Conservation (phyloP, 2,888 invertebrate species). For the Nipponacmea schrenckii region DNA sequence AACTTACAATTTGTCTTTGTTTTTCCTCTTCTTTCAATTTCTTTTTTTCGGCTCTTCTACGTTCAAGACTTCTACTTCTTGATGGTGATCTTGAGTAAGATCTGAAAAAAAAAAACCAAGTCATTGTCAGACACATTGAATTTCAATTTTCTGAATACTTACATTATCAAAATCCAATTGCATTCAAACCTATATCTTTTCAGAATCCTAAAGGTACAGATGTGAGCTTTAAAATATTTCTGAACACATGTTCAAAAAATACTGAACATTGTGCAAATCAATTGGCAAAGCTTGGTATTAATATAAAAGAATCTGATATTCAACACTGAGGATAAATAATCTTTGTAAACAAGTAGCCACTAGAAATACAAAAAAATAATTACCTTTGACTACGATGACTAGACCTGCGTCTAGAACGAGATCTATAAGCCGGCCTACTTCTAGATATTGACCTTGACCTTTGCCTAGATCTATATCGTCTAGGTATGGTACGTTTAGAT, state of each 20-base stretch:
- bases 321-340: no score
- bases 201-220: no score
- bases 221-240: no score
- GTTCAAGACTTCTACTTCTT: conserved; percentile 31
- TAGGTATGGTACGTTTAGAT: neutral
- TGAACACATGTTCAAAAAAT: no score
- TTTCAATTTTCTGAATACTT: no score
- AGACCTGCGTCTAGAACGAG: conserved; percentile 6
- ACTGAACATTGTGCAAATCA: no score
- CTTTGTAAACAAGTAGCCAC: no score
- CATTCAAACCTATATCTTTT: no score
- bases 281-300: no score
- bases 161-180: no score
- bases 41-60: conserved; percentile 29
- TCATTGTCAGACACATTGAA: no score
- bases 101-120: neutral
- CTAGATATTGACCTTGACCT: conserved; percentile 35
- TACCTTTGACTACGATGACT: conserved; percentile 25
- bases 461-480: conserved; percentile 21
- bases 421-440: conserved; percentile 12
- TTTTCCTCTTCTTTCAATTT: conserved; percentile 45
- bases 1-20: conserved; percentile 50
- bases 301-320: no score
- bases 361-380: neutral
- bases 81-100: conserved; percentile 15